These are phyloP conservation scores for Clinocottus analis DNA, from an alignment of 2,113 vertebrate species.

Conservation along the genomic window DNA sequence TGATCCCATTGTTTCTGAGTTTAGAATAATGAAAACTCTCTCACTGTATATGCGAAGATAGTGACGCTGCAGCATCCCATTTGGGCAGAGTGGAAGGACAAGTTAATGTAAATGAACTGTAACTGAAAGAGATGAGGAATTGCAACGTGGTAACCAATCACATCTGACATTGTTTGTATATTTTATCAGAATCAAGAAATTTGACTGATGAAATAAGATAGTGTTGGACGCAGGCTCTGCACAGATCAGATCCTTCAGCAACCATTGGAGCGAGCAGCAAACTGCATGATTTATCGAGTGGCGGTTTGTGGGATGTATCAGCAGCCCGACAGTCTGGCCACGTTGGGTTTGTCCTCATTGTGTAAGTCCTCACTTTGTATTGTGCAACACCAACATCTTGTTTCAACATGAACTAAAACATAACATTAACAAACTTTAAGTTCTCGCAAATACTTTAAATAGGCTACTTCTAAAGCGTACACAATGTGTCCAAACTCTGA, in stretches of 20 bases:
- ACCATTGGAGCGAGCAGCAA: slow-evolving; percentile 6
- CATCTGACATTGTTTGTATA: slow-evolving; percentile 3
- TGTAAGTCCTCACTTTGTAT: neutral
- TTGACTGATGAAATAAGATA: neutral
- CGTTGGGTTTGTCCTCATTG: fast-evolving
- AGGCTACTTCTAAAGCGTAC: neutral
- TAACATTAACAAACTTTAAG: neutral
- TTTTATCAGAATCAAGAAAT: neutral
- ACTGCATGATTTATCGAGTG: neutral
- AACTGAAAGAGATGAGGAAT: slow-evolving; percentile 1
- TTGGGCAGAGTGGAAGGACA: neutral
- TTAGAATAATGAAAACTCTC: slow-evolving; percentile 21
- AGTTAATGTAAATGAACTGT: slow-evolving; percentile 11
- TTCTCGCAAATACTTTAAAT: neutral
- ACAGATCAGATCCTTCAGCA: neutral
- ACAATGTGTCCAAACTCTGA: neutral
- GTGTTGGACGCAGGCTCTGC: neutral
- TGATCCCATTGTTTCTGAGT: slow-evolving; percentile 28
- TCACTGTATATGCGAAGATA: neutral
- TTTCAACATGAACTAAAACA: neutral
- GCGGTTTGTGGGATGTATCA: neutral
- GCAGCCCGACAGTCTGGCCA: neutral
- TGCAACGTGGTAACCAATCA: neutral
- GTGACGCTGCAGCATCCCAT: neutral
- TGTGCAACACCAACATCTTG: neutral